Conservation (phyloP, 2,113 vertebrate genomes). For the Gavia stellata region DNA sequence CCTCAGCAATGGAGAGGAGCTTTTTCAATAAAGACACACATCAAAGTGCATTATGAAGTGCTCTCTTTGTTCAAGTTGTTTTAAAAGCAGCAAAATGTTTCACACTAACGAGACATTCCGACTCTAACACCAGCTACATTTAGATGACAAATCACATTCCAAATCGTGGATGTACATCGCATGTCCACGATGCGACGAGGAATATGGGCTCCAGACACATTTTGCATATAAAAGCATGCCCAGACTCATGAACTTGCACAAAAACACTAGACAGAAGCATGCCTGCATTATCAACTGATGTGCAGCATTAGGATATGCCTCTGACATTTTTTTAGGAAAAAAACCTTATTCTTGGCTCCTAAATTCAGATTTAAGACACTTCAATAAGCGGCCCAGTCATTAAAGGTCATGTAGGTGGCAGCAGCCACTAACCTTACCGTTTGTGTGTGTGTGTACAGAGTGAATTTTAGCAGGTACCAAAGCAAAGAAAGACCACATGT, state of each 20-base stretch:
- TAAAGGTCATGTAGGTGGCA: background rate
- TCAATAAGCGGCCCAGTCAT: background rate
- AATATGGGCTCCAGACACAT: slow-evolving; percentile 53
- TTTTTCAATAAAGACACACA: slow-evolving; percentile 66
- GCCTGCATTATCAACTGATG: background rate
- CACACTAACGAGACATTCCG: slow-evolving; percentile 32
- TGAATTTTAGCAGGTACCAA: background rate
- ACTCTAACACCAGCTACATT: slow-evolving; percentile 58
- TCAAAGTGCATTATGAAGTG: slow-evolving; percentile 44
- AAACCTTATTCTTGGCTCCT: background rate
- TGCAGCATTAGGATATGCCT: background rate
- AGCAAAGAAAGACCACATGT: background rate
- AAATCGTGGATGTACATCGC: slow-evolving; percentile 54
- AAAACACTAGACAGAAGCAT: background rate
- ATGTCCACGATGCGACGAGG: slow-evolving; percentile 40
- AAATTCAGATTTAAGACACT: background rate
- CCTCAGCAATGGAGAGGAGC: slow-evolving; percentile 54
- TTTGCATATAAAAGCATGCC: slow-evolving; percentile 62
- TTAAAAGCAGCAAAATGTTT: slow-evolving; percentile 58
- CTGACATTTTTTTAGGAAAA: no score
- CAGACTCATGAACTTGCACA: slow-evolving; percentile 50
- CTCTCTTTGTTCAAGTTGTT: slow-evolving; percentile 53
- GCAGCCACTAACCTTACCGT: background rate
- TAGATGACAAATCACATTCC: slow-evolving; percentile 65
- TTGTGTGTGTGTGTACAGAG: background rate